phyloP scores from a whole-genome alignment of 2,113 vertebrate species.

The Pandion haliaetus region DNA sequence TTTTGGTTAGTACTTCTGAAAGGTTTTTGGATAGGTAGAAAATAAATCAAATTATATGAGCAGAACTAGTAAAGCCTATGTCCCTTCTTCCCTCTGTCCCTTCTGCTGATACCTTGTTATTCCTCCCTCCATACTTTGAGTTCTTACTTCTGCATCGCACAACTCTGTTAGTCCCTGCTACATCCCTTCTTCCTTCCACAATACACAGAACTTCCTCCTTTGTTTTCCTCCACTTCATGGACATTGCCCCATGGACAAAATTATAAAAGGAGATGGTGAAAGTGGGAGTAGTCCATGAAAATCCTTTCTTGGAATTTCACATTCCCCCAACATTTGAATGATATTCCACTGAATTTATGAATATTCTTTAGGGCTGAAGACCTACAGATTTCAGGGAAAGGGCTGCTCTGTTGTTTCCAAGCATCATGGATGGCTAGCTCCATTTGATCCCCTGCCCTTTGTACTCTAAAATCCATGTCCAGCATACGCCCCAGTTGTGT shows the following conservation, averaged over 20 bases:
- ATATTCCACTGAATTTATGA: background rate
- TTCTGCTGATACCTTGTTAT: background rate
- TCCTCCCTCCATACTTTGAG: background rate
- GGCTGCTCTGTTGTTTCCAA: background rate
- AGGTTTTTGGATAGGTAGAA: background rate
- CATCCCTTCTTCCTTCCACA: background rate
- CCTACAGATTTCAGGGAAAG: background rate
- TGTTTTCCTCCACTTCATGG: background rate
- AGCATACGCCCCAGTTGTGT: rapidly evolving
- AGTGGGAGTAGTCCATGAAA: background rate
- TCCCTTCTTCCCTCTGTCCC: background rate
- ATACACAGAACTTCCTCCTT: background rate
- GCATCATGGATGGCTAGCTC: background rate
- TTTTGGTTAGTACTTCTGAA: background rate
- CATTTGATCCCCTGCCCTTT: background rate
- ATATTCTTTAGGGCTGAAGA: background rate
- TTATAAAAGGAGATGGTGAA: background rate
- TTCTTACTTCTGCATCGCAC: background rate
- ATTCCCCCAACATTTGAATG: background rate
- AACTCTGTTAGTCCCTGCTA: background rate
- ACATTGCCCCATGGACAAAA: background rate
- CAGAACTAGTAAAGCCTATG: background rate
- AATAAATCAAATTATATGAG: background rate
- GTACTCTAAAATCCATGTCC: background rate
- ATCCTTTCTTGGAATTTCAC: background rate